Conservation (phyloP, 2,797 vertebrate species). For the Danio aesculapii region DNA sequence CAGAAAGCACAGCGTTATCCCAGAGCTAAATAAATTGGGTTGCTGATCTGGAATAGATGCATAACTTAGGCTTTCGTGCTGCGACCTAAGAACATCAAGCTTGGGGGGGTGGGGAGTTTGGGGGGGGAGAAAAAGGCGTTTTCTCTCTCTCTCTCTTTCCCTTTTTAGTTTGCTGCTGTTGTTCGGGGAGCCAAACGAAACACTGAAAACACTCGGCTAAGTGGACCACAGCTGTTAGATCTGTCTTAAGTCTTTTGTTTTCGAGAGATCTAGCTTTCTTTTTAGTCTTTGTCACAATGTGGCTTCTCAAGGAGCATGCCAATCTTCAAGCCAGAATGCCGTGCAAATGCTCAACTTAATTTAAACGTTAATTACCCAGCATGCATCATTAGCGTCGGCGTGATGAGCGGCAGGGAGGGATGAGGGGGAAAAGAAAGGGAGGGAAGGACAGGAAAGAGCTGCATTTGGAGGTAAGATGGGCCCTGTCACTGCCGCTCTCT, state of each 20-base stretch:
- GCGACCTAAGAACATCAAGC: constrained; percentile 48
- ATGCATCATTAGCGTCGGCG: constrained; percentile 76
- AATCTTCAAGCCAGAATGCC: constrained; percentile 34
- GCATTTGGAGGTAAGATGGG: constrained; percentile 52
- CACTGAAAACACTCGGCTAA: constrained; percentile 22
- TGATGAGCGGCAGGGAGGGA: constrained; percentile 54
- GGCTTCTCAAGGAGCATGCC: constrained; percentile 16
- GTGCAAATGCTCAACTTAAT: constrained; percentile 76
- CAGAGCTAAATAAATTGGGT: constrained; percentile 61
- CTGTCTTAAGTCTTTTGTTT: not conserved
- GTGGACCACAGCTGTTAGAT: constrained; percentile 19
- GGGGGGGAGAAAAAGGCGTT: constrained; percentile 39
- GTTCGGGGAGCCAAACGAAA: constrained; percentile 50
- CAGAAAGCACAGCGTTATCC: constrained; percentile 58
- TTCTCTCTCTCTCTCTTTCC: not conserved
- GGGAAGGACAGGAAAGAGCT: constrained; percentile 8
- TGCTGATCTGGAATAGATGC: constrained; percentile 56
- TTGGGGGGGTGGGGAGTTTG: not conserved
- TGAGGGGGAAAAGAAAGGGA: constrained; percentile 6
- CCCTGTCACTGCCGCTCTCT: constrained; percentile 35
- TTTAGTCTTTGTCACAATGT: constrained; percentile 11
- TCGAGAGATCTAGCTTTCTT: not conserved
- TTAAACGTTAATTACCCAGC: constrained; percentile 79
- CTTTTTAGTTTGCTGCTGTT: constrained; percentile 35
- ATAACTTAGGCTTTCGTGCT: constrained; percentile 58